A percentile compares a stretch with the other conserved stretches of the same genome.
Conservation (phyloP, 2,888 invertebrate species). For the Dryococelus australis region DNA sequence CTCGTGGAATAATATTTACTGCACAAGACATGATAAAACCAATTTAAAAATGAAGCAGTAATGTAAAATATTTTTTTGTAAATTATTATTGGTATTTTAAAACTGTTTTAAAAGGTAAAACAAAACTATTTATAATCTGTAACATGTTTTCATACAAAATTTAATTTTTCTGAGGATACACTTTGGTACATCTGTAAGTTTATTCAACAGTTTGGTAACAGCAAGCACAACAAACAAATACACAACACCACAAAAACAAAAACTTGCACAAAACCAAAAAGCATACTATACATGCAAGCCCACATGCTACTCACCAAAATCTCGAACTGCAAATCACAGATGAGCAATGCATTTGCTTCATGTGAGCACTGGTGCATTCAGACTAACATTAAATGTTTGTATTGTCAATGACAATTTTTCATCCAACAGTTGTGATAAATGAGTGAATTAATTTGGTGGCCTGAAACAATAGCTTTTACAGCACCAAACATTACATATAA, state of each 20-base stretch:
- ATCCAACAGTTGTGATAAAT: not conserved
- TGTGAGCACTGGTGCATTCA: not conserved
- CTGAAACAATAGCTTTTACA: not conserved
- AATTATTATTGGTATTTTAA: not conserved
- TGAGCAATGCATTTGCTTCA: too few species aligned
- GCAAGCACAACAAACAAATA: not conserved
- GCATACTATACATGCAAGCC: not conserved
- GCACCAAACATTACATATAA: not conserved
- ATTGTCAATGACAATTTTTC: too few species aligned
- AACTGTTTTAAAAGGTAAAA: not conserved
- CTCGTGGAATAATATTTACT: not conserved
- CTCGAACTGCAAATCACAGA: not conserved
- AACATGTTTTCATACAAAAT: not conserved
- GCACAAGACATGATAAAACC: not conserved
- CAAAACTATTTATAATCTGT: not conserved
- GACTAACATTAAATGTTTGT: not conserved
- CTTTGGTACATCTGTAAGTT: not conserved
- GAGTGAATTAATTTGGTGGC: not conserved
- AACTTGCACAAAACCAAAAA: not conserved
- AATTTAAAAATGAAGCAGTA: not conserved
- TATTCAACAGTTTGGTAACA: not conserved
- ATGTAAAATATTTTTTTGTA: not conserved
- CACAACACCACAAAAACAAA: not conserved
- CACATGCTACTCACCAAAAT: not conserved
- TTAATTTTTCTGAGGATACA: not conserved